Percentiles rank a stretch among this genome's conserved stretches.
Conservation (phyloP, 2,888 invertebrate species). For the Tridacna gigas region DNA sequence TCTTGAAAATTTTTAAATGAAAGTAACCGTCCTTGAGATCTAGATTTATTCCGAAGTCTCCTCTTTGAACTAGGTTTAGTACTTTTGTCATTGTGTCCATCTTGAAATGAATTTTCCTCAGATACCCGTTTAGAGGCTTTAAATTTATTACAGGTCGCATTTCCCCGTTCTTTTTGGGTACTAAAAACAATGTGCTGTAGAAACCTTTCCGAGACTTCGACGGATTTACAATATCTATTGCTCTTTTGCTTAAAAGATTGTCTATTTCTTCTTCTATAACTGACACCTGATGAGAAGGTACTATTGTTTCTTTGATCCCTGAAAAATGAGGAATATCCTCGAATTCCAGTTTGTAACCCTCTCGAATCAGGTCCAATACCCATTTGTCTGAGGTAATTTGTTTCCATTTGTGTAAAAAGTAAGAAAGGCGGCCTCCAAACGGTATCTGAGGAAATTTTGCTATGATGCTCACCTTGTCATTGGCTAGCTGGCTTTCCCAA, state of each 20-base stretch:
- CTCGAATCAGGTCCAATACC: no score
- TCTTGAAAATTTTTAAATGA: no score
- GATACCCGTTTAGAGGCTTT: background rate
- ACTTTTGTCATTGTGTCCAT: conserved; percentile 21
- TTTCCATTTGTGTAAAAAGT: conserved; percentile 17
- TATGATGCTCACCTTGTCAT: conserved; percentile 35
- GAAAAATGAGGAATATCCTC: conserved; percentile 13
- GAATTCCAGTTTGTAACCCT: no score
- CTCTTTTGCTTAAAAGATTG: conserved; percentile 21
- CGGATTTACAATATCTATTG: conserved; percentile 23
- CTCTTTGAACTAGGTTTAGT: conserved; percentile 19
- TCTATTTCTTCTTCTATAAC: conserved; percentile 14
- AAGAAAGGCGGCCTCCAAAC: conserved; percentile 26
- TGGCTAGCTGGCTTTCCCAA: conserved; percentile 18
- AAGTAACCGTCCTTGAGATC: no score
- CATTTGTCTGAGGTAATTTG: conserved; percentile 22
- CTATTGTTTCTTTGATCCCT: conserved; percentile 24
- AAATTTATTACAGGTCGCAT: background rate
- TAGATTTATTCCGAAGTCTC: no score
- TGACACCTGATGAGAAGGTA: conserved; percentile 13
- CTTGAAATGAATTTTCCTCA: no score
- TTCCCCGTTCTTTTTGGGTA: conserved; percentile 28
- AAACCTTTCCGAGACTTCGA: no score
- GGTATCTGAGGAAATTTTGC: conserved; percentile 31
- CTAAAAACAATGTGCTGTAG: no score